phyloP scores from a whole-genome alignment of 2,888 invertebrate species.

The Pristionchus fissidentatus region DNA sequence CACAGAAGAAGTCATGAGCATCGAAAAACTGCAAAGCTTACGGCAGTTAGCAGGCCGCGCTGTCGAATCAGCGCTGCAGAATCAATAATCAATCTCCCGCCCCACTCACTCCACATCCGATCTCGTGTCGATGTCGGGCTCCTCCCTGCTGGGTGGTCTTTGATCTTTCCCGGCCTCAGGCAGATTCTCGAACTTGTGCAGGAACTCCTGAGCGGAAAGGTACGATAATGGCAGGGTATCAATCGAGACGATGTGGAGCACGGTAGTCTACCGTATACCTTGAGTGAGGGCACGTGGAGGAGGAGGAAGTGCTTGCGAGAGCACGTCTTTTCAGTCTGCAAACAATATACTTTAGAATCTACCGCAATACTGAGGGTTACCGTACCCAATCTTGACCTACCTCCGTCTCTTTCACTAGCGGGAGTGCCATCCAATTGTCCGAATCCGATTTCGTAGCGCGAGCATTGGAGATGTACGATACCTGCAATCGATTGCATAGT shows the following conservation, averaged over 20 bases:
- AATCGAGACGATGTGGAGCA: neutral
- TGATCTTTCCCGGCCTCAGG: neutral
- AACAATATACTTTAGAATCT: too few species aligned
- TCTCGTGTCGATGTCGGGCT: neutral
- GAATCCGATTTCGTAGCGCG: constrained; percentile 10
- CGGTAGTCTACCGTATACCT: neutral
- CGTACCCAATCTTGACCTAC: neutral
- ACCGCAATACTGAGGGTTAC: too few species aligned
- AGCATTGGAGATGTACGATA: neutral
- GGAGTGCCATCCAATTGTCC: constrained; percentile 13
- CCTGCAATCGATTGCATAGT: neutral
- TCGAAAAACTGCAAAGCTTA: neutral
- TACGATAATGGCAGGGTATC: neutral
- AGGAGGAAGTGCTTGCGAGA: neutral
- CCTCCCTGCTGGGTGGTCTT: neutral
- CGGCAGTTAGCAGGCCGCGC: neutral
- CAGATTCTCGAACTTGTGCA: constrained; percentile 17
- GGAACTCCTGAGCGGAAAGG: neutral
- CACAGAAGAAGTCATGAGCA: neutral
- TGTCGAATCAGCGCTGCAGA: neutral
- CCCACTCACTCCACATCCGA: constrained; percentile 5
- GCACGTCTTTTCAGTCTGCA: neutral
- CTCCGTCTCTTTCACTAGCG: neutral
- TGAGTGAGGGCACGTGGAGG: constrained; percentile 26
- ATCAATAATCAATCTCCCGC: neutral